Conservation (phyloP, 2,888 invertebrate species). For the Drosophila multiciliata region DNA sequence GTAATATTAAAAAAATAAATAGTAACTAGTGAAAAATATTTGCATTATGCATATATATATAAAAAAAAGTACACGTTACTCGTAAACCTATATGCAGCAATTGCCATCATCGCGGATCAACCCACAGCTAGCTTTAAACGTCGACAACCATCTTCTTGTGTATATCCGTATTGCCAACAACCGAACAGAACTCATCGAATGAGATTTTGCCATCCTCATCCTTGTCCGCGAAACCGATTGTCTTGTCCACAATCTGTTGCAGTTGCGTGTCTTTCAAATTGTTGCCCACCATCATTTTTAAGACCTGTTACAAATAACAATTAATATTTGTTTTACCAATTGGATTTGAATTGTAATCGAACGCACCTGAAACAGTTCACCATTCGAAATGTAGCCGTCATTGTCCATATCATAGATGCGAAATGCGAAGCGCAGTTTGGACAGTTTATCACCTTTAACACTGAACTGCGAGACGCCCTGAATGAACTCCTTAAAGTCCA, state of each 20-base stretch:
- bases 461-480: conserved; percentile 99
- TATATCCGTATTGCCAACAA: conserved; percentile 99
- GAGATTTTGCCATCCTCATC: conserved; percentile 99
- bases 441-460: conserved; percentile 99
- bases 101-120: neutral
- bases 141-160: conserved; percentile 99
- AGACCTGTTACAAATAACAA: conserved; percentile 11
- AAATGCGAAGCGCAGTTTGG: conserved; percentile 99
- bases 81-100: conserved; percentile 51
- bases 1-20: conserved; percentile 44
- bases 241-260: conserved; percentile 99
- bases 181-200: conserved; percentile 99
- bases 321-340: neutral
- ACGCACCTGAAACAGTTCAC: conserved; percentile 96
- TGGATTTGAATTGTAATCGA: fast-evolving
- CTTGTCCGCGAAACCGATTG: conserved; percentile 99
- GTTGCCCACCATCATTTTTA: conserved; percentile 99
- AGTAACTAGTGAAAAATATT: conserved; percentile 62
- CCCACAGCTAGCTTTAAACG: conserved; percentile 87
- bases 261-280: conserved; percentile 99
- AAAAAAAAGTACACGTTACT: conserved; percentile 55
- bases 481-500: conserved; percentile 96
- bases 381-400: conserved; percentile 99
- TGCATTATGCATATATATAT: conserved; percentile 41
- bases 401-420: conserved; percentile 99